Evolutionary conservation across 2,888 invertebrate genomes (phyloP), one percentile per base, ranked within the genome.

Genomic region (Hemistola chrysoprasaria): DNA sequence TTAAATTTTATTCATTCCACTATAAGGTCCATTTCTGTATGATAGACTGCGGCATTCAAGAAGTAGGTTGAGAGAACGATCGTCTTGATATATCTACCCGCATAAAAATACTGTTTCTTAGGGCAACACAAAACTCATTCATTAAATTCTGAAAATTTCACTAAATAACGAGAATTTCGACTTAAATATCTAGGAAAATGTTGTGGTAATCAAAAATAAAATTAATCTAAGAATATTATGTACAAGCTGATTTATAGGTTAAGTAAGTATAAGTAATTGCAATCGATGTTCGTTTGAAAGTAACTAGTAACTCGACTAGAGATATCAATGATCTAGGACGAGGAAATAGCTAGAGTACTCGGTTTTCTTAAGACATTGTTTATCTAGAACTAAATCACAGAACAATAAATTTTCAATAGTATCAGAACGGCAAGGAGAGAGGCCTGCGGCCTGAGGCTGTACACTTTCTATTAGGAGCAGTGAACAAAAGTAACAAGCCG

Each of bases 41-140:
- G 70, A 62, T 59, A 59, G 54, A 59, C 58, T 43, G 53, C 78
- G 78, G 66, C 83, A 84, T 84, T 84, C 76, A 78, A 77, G 72
- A 86, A 82, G 85, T 86, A 85, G 86, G 87, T 85, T 86, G 85
- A 85, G 80, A 83, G 81, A 83, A 84, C 81, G 78, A 81, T 78
- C 75, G 73, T 76, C 75, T 77, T 77, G 73, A 69, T 77, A 81
- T 72, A 69, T 77, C 80, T 72, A 76, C 77, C 75, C 79, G 84
- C 79, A 80, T n/a, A n/a, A n/a, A n/a, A n/a, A n/a, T n/a, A n/a
- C n/a, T n/a, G n/a, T n/a, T n/a, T n/a, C n/a, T n/a, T n/a, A n/a
- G n/a, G n/a, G n/a, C 78, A 84, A 84, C 78, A 85, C 78, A 76
- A 75, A 26, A 29, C 3, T 29, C 24, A 37, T 24, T 30, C 30